Conservation (phyloP, 1,140 invertebrate genomes). For the Hermetia illucens region DNA sequence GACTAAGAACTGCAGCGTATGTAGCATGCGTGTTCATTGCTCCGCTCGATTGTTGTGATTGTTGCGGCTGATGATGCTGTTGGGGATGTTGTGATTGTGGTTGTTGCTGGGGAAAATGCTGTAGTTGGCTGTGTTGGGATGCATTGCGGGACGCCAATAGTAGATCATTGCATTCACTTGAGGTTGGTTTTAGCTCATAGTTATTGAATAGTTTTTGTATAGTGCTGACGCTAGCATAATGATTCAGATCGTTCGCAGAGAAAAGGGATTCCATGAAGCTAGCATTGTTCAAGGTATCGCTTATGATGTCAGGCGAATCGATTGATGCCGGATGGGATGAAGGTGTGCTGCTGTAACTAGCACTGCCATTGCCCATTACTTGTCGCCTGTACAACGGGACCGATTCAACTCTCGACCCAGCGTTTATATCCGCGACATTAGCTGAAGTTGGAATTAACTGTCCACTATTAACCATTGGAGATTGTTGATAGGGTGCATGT, state of each 20-base stretch:
- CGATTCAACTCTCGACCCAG: constrained; percentile 16
- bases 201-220: constrained; percentile 2
- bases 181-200: not conserved
- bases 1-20: constrained; percentile 32
- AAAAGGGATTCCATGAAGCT: not conserved
- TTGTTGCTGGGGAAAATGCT: constrained; percentile 18
- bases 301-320: constrained; percentile 8
- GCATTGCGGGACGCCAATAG: constrained; percentile 1
- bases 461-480: constrained; percentile 7
- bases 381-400: constrained; percentile 35
- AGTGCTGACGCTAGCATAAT: not conserved
- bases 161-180: constrained; percentile 2
- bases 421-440: constrained; percentile 11
- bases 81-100: constrained; percentile 12
- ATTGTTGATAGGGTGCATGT: constrained; percentile 4
- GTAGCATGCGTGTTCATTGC: constrained; percentile 19
- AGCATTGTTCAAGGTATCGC: constrained; percentile 6
- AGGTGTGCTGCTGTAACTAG: constrained; percentile 18
- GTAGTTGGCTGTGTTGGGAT: constrained; percentile 3
- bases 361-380: constrained; percentile 19
- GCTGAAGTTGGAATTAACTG: constrained; percentile 7
- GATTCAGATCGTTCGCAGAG: not conserved
- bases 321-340: constrained; percentile 4
- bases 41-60: constrained; percentile 16
- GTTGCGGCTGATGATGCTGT: constrained; percentile 16